Base-by-base conservation (phyloP, 2,797 vertebrate species). In the Aldrovandia affinis region DNA sequence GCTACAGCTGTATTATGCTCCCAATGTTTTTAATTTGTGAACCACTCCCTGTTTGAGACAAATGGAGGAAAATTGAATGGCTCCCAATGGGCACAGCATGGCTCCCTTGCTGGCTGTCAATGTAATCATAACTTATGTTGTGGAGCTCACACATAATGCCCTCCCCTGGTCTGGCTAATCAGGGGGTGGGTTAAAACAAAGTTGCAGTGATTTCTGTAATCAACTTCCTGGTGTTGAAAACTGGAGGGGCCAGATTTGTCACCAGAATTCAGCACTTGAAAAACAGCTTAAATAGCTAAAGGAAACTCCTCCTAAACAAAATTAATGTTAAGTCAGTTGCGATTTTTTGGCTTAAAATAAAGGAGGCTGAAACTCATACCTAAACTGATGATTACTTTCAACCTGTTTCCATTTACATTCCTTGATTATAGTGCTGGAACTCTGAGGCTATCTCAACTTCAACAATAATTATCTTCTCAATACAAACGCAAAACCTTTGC, bases 51-150 rank as follows among this genome's bases (percentile, higher is more conserved):
- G 73, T 77, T 77, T 77, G 42, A 47, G 42, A 12, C 42, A 44
- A 77, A 77, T 77, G 42, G 73, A 77, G 73, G 73, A 2, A 77
- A 77, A 77, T 77, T 77, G 73, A 47, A 77, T 77, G 73, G 42
- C 73, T 25, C 42, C 22, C 73, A 44, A 20, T 77, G 73, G 22
- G 39, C 73, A 25, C 73, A 77, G 39, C 42, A 77, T 39, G 73
- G 73, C 42, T 47, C 73, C 15, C 42, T 14, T 25, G 4, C 73
- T 77, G 73, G 73, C 73, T 44, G 42, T 77, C 39, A 77, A 77
- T 77, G 39, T 44, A 39, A 77, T 77, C 73, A n/a, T n/a, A 47
- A 77, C 73, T 77, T 77, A 20, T 77, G 33, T 77, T 77, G 20
- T 47, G 73, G 39, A 77, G 73, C 73, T 44, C 42, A 47, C 42